Evolutionary conservation across 2,797 vertebrate species (phyloP).

Genomic region (Malacoctenus gilli): DNA sequence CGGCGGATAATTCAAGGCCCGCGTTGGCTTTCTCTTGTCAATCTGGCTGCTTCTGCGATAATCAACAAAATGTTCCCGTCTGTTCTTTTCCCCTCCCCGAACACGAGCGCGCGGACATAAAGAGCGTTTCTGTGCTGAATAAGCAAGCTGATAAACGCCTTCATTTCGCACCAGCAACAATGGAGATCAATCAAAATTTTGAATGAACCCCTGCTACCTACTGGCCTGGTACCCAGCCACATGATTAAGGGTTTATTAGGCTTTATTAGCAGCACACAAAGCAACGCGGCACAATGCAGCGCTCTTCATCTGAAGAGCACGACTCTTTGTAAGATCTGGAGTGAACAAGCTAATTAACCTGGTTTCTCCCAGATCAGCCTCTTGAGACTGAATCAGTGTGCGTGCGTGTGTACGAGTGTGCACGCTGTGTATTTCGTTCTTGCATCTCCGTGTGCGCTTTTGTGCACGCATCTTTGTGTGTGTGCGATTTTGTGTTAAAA

Average conservation of each 20-base stretch:
- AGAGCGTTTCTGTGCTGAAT: constrained; percentile 22
- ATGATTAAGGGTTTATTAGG: constrained; percentile 70
- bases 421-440: constrained; percentile 4
- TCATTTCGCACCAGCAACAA: constrained; percentile 52
- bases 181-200: constrained; percentile 60
- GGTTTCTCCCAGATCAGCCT: constrained; percentile 82
- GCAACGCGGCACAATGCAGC: constrained; percentile 65
- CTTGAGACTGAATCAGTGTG: constrained; percentile 78
- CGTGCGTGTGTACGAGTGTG: constrained; percentile 33
- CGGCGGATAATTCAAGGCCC: constrained; percentile 63
- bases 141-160: constrained; percentile 46
- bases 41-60: constrained; percentile 17
- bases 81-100: too few relatives aligned
- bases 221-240: constrained; percentile 44
- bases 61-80: too few relatives aligned
- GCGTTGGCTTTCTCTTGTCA: background rate
- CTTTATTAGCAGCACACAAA: constrained; percentile 71
- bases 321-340: constrained; percentile 76
- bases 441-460: constrained; percentile 10
- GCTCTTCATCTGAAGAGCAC: constrained; percentile 69
- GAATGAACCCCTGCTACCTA: constrained; percentile 61
- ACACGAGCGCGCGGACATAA: background rate
- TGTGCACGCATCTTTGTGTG: background rate
- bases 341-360: constrained; percentile 90
- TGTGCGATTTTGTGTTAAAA: constrained; percentile 32